Conservation (phyloP, 2,797 vertebrate genomes). For the Pristis pectinata region DNA sequence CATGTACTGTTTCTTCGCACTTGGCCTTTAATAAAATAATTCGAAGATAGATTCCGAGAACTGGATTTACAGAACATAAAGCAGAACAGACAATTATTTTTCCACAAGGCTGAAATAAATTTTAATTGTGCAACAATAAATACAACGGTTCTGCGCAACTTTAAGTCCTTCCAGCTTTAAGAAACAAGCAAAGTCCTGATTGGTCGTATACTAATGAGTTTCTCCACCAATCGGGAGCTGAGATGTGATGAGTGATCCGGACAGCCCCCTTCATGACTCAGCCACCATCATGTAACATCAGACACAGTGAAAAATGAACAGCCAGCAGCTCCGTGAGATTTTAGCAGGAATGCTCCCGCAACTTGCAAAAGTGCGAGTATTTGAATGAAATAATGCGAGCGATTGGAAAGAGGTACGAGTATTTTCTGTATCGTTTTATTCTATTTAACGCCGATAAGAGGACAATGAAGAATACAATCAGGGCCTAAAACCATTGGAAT, state of each 20-base stretch:
- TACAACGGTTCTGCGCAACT: background rate
- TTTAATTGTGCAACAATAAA: background rate
- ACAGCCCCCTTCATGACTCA: background rate
- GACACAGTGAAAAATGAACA: background rate
- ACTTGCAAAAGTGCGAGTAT: background rate
- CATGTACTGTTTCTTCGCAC: too few species aligned
- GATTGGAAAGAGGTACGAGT: background rate
- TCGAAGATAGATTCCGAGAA: too few species aligned
- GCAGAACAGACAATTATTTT: too few species aligned
- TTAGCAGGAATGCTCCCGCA: too few species aligned
- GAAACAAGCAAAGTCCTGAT: slow-evolving; percentile 36
- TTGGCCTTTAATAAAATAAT: too few species aligned
- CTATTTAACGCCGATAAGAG: background rate
- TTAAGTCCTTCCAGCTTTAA: background rate
- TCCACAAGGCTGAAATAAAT: too few species aligned
- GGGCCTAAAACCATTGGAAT: background rate
- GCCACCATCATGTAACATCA: background rate
- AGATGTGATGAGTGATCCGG: background rate
- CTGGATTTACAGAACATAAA: background rate
- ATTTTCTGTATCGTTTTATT: background rate
- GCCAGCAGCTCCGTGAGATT: background rate
- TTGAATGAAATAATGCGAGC: background rate
- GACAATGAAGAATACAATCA: background rate
- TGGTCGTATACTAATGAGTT: background rate
- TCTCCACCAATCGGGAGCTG: background rate